These are phyloP conservation scores for Salvelinus sp. DNA, from an alignment of 2,113 vertebrate genomes.

Conservation along the genomic window DNA sequence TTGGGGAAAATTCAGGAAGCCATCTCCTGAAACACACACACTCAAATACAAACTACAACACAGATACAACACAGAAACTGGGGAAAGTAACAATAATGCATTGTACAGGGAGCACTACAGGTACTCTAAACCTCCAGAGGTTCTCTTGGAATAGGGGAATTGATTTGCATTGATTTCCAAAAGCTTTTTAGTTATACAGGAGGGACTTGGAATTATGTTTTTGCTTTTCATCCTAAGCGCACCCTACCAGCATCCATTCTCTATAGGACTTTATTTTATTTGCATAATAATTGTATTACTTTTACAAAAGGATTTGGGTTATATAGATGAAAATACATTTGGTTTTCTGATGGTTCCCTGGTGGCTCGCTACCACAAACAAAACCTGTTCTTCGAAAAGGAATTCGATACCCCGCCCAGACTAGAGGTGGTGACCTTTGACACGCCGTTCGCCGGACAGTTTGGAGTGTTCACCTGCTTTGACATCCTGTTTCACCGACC, in stretches of 20 bases:
- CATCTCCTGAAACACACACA: constrained; percentile 56
- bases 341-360: constrained; percentile 69
- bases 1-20: too few species aligned
- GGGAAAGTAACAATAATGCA: too few species aligned
- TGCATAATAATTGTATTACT: not conserved
- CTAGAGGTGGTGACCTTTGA: constrained; percentile 79
- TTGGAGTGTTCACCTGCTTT: too few species aligned
- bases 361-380: constrained; percentile 86
- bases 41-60: too few species aligned
- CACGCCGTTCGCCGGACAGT: constrained; percentile 88
- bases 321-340: too few species aligned
- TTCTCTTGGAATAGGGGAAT: not conserved
- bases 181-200: not conserved
- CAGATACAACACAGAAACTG: too few species aligned
- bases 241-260: too few species aligned
- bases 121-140: not conserved
- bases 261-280: too few species aligned
- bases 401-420: constrained; percentile 75
- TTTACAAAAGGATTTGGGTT: not conserved
- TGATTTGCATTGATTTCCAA: not conserved
- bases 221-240: too few species aligned
- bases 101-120: too few species aligned
- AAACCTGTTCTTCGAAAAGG: constrained; percentile 87
- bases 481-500: too few species aligned
- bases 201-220: not conserved